These are phyloP conservation scores for Drosophila bunnanda DNA, from an alignment of 2,888 invertebrate species.

Conservation along the genomic window DNA sequence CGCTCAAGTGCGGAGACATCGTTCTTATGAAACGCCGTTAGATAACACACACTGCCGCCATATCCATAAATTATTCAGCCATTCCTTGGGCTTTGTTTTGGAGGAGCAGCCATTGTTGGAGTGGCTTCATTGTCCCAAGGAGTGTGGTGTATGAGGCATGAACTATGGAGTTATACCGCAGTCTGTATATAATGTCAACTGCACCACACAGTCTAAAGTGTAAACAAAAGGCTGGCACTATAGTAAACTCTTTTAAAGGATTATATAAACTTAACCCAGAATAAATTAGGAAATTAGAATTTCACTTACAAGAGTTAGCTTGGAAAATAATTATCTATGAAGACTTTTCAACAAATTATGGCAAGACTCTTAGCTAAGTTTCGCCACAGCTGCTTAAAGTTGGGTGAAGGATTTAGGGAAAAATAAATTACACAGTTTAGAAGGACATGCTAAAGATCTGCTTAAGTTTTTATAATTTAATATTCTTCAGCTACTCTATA, in stretches of 20 bases:
- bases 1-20: conserved; percentile 22
- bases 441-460: not conserved
- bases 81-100: conserved; percentile 33
- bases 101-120: conserved; percentile 18
- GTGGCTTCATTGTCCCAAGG: conserved; percentile 33
- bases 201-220: not conserved
- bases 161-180: conserved; percentile 22
- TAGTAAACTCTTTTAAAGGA: not conserved
- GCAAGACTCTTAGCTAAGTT: not conserved
- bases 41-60: conserved; percentile 55
- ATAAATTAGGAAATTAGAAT: not conserved
- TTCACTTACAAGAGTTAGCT: not conserved
- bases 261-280: not conserved
- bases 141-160: conserved; percentile 1
- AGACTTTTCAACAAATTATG: not conserved
- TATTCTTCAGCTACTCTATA: not conserved
- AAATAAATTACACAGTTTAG: not conserved
- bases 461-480: not conserved
- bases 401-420: not conserved
- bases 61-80: conserved; percentile 66
- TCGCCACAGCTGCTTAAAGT: not conserved
- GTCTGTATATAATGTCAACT: conserved; percentile 18
- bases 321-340: not conserved
- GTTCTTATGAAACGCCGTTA: conserved; percentile 55
- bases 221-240: not conserved